Conservation (phyloP, 2,797 vertebrate species). For the Falco naumanni region DNA sequence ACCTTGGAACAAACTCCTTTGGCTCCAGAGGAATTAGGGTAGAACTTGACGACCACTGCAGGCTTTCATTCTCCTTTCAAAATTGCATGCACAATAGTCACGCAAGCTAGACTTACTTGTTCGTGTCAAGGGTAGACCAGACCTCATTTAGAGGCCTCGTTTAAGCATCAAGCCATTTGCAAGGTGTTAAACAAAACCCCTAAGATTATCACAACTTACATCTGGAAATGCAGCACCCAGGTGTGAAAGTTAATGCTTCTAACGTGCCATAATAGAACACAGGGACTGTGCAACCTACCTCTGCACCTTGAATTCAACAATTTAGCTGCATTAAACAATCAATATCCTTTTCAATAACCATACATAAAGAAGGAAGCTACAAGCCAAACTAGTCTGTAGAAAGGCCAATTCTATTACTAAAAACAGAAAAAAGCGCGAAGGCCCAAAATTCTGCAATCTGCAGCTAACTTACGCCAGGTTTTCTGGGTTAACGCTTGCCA, state of each 20-base stretch:
- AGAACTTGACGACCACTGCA: neutral
- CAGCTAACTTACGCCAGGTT: constrained; percentile 6
- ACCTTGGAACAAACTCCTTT: neutral
- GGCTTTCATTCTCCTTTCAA: neutral
- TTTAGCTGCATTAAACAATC: neutral
- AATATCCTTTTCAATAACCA: neutral
- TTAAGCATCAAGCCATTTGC: neutral
- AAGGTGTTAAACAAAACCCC: constrained; percentile 26
- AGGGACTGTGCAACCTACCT: neutral
- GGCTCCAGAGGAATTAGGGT: neutral
- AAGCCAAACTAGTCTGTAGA: neutral
- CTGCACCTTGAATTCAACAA: neutral
- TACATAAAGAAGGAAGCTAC: neutral
- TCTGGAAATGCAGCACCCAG: constrained; percentile 21
- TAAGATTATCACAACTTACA: constrained; percentile 7
- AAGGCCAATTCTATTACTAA: neutral
- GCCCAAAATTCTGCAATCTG: neutral
- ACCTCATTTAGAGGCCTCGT: neutral
- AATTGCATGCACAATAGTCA: neutral
- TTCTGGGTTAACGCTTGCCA: neutral
- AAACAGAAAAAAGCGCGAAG: neutral
- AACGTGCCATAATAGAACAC: neutral
- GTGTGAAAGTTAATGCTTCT: constrained; percentile 29
- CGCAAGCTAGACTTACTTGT: neutral
- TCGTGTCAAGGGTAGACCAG: neutral